Evolutionary conservation across 2,113 vertebrate genomes (phyloP).

Genomic region (Madoqua kirkii): DNA sequence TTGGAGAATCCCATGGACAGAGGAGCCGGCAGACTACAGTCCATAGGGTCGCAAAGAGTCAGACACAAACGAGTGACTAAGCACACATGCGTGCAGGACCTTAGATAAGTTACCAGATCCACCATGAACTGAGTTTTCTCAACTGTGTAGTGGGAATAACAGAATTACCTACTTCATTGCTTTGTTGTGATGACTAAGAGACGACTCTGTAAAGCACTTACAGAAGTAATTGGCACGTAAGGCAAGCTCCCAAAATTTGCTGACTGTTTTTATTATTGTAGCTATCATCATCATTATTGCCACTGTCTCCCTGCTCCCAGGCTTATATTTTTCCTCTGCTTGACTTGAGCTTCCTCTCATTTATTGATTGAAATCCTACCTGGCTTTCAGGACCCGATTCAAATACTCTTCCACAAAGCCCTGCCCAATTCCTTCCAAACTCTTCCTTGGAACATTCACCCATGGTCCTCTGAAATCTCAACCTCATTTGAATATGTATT

Average conservation of each 20-base stretch:
- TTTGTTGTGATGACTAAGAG: not conserved
- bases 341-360: not conserved
- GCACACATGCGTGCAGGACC: not conserved
- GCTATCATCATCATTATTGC: not conserved
- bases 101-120: not conserved
- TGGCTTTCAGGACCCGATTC: not conserved
- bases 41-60: not conserved
- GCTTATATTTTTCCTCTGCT: not conserved
- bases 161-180: not conserved
- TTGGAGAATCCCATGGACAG: not conserved
- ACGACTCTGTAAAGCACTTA: not conserved
- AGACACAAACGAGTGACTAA: not conserved
- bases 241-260: not conserved
- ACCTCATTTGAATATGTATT: not conserved
- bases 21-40: not conserved
- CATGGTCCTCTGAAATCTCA: not conserved
- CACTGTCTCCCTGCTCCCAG: not conserved
- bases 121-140: not conserved
- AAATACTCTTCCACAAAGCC: not conserved
- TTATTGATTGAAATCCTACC: not conserved
- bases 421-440: not conserved
- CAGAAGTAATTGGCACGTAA: not conserved
- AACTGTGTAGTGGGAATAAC: not conserved
- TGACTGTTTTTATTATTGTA: not conserved
- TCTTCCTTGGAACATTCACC: not conserved